Percentiles rank a stretch among this genome's conserved stretches.
Conservation (phyloP, 2,113 vertebrate species). For the Crotalus tigris region DNA sequence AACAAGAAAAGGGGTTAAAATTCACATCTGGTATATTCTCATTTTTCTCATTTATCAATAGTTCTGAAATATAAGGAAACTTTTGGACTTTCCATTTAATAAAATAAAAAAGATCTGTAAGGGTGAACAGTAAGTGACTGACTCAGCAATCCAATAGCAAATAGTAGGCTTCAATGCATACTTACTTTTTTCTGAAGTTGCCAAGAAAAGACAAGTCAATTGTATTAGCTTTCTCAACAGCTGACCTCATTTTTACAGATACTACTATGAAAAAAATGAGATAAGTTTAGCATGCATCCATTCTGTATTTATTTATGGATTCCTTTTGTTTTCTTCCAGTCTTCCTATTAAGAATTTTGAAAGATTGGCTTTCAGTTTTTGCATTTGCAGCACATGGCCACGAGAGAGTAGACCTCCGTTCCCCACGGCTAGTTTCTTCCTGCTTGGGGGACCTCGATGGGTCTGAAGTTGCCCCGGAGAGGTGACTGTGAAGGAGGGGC, state of each 20-base stretch:
- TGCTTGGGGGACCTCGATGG: too few relatives aligned
- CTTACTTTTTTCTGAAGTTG: not conserved
- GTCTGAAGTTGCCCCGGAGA: too few relatives aligned
- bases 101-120: not conserved
- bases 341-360: not conserved
- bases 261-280: not conserved
- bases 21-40: not conserved
- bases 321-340: not conserved
- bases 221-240: conserved; percentile 18
- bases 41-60: conserved; percentile 6
- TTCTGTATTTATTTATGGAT: not conserved
- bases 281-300: not conserved
- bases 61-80: conserved; percentile 3
- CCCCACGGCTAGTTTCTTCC: too few relatives aligned
- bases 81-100: not conserved
- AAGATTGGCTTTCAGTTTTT: too few relatives aligned
- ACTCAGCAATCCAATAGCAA: conserved; percentile 2
- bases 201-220: not conserved
- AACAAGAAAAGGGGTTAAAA: not conserved
- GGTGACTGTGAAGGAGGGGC: too few relatives aligned
- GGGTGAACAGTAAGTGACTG: conserved; percentile 18
- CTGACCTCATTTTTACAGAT: conserved; percentile 7
- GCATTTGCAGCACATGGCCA: too few relatives aligned
- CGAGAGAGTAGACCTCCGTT: too few relatives aligned
- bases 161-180: not conserved